Evolutionary conservation across 2,113 vertebrate species (phyloP), one percentile per base, ranked within the genome.

Genomic region (Bubalus kerabau): DNA sequence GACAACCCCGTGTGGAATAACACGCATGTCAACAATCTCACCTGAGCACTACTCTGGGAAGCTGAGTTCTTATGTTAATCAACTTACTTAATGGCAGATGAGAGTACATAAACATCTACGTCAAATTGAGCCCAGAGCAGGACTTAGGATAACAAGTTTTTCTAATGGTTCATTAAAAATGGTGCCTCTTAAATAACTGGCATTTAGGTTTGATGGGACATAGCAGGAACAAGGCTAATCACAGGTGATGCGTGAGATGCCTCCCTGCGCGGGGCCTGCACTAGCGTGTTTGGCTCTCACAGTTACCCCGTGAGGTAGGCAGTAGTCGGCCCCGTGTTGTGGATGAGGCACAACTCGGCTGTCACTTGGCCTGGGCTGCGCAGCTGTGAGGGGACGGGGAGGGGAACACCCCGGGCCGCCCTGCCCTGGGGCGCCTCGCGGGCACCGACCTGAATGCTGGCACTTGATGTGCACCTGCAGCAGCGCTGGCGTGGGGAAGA

Each of bases 401-500:
- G 56, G 17, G 43, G 67, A 19, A 12, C 57, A 0, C 0, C 15
- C 59, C 0, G 0, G 43, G 83, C 54, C 0, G 24, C 5, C 19
- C 14, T 26, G 76, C 54, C 67, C 52, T 1, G 43, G 23, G 43
- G 3, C 40, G 2, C 13, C 28, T 4, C 0, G 10, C n/a, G 32
- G 57, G 56, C 59, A 98, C 98, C 96, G 74, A 98, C 98, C 99
- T 98, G 98, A 98, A 78, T 99, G 99, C 96, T 98, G 98, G 92
- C 98, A 98, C 94, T 99, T 99, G 96, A 98, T 7, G 0, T 99
- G 99, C 13, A 98, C 98, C 91, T 98, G 98, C 57, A 99, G 98
- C 50, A 98, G 71, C 7, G 98, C 98, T n/a, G 97, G 88, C 0
- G 98, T 98, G 59, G 98, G 98, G 96, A 99, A 99, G 40, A 98